phyloP scores from a whole-genome alignment of 2,113 vertebrate species.

The Ophiodon elongatus region DNA sequence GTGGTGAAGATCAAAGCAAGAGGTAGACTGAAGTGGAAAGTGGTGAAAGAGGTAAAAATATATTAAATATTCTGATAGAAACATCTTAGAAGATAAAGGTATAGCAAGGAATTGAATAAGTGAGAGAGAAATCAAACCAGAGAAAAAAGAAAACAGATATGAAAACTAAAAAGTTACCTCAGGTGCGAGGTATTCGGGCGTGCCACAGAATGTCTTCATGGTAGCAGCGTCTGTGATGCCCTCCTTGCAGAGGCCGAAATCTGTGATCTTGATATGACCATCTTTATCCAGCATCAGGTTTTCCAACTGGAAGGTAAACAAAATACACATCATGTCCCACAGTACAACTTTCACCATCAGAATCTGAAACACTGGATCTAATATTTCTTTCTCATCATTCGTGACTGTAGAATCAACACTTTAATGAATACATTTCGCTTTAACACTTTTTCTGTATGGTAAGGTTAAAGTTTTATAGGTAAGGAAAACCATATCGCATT shows the following conservation, averaged over 20 bases:
- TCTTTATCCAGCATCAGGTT: conserved; percentile 99
- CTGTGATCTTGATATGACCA: conserved; percentile 98
- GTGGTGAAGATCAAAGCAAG: conserved; percentile 4
- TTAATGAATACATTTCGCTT: too few relatives aligned
- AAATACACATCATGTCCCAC: conserved; percentile 23
- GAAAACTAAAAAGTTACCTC: conserved; percentile 85
- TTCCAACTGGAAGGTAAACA: conserved; percentile 88
- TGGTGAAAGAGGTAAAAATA: background rate
- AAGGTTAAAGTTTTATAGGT: conserved; percentile 4
- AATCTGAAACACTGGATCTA: background rate
- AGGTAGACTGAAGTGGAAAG: background rate
- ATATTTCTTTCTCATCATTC: background rate
- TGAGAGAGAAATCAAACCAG: background rate
- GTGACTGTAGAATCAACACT: background rate
- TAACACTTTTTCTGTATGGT: background rate
- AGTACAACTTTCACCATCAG: background rate
- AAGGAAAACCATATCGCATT: conserved; percentile 9
- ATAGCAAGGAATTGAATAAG: background rate
- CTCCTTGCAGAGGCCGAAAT: conserved; percentile 98
- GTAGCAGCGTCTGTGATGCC: conserved; percentile 99
- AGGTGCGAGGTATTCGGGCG: conserved; percentile 96
- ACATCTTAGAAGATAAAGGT: background rate
- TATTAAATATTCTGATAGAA: background rate
- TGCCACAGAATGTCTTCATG: conserved; percentile 99
- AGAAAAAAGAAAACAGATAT: background rate